These are phyloP conservation scores for Microctonus hyperodae DNA, from an alignment of 2,888 invertebrate genomes.

Conservation along the genomic window DNA sequence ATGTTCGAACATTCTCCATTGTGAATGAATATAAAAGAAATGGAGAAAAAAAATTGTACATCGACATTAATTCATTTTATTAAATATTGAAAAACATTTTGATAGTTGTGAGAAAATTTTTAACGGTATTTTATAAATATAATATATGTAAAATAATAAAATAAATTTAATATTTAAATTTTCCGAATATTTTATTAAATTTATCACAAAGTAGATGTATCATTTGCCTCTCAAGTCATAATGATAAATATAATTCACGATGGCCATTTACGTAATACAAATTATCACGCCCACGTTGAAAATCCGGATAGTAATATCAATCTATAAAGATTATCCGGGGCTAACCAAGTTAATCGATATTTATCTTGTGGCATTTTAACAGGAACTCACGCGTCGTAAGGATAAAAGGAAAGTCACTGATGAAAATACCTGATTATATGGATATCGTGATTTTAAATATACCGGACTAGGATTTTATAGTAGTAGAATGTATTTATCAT, in stretches of 20 bases:
- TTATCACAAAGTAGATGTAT: not conserved
- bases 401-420: slow-evolving; percentile 17
- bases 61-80: too few species aligned
- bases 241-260: not conserved
- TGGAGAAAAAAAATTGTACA: too few species aligned
- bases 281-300: slow-evolving; percentile 14
- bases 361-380: slow-evolving; percentile 41
- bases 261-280: slow-evolving; percentile 9
- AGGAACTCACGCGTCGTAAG: not conserved
- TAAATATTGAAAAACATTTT: too few species aligned
- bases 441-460: not conserved
- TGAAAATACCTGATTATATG: not conserved
- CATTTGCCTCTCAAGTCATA: not conserved
- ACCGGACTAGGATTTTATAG: not conserved
- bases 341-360: slow-evolving; percentile 56
- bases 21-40: too few species aligned
- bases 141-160: not conserved
- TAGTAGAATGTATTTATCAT: not conserved
- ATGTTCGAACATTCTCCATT: too few species aligned
- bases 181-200: not conserved
- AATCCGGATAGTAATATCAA: slow-evolving; percentile 51
- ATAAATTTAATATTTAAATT: not conserved
- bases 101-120: too few species aligned
- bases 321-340: slow-evolving; percentile 57
- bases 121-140: too few species aligned